A percentile compares a stretch with the other conserved stretches of the same genome.
These are phyloP conservation scores for Norana najaformis DNA, from an alignment of 2,888 invertebrate species.

Conservation along the genomic window DNA sequence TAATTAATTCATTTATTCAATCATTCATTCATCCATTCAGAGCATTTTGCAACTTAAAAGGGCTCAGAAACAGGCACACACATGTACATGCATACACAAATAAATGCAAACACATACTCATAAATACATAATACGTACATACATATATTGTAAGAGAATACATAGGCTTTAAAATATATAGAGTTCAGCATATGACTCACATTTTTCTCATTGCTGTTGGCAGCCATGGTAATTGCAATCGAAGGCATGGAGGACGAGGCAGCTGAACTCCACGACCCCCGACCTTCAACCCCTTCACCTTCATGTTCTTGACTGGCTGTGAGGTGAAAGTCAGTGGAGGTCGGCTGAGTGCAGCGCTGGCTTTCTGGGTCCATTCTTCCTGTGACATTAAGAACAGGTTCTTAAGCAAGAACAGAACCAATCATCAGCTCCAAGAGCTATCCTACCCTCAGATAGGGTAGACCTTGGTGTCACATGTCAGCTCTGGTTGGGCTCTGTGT, in stretches of 20 bases:
- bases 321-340: neutral
- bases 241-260: slow-evolving; percentile 29
- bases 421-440: neutral
- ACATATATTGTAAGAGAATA: neutral
- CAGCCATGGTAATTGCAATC: slow-evolving; percentile 20
- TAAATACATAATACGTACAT: slow-evolving; percentile 25
- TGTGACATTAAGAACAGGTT: neutral
- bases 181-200: neutral
- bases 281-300: slow-evolving; percentile 1
- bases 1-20: too few relatives aligned
- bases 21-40: too few relatives aligned
- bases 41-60: too few relatives aligned
- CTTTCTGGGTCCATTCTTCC: neutral
- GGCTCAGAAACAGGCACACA: neutral
- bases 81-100: too few relatives aligned
- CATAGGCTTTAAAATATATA: neutral
- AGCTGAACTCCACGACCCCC: slow-evolving; percentile 18
- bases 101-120: too few relatives aligned
- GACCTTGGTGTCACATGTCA: neutral
- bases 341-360: neutral
- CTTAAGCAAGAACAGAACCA: neutral
- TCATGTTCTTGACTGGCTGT: neutral
- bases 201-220: slow-evolving; percentile 5
- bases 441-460: neutral
- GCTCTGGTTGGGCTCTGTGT: too few relatives aligned